A percentile compares a stretch with the other conserved stretches of the same genome.
These are phyloP conservation scores for Rhinogobius similis DNA, from an alignment of 2,113 vertebrate species.

Conservation along the genomic window DNA sequence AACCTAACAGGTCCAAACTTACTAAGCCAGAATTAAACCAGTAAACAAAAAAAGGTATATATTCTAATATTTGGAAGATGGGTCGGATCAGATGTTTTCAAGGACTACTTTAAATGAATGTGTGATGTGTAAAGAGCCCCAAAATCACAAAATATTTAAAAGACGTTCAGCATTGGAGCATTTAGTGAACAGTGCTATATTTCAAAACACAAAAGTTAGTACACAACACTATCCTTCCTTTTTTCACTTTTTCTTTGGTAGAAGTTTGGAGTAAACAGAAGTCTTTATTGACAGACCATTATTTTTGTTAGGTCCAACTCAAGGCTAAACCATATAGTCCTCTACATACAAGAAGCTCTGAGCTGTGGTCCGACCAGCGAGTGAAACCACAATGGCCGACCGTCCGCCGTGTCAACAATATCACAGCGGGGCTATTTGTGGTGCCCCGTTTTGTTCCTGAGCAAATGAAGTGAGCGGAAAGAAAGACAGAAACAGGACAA, in stretches of 20 bases:
- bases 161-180: too few species aligned
- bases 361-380: slow-evolving; percentile 25
- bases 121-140: too few species aligned
- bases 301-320: slow-evolving; percentile 58
- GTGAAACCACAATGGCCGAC: slow-evolving; percentile 31
- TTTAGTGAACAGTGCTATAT: too few species aligned
- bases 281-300: slow-evolving; percentile 51
- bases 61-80: too few species aligned
- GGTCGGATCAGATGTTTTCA: too few species aligned
- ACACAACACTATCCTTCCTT: too few species aligned
- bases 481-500: background rate
- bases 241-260: background rate
- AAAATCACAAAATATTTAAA: too few species aligned
- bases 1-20: too few species aligned
- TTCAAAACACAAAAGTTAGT: too few species aligned
- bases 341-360: slow-evolving; percentile 19
- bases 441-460: slow-evolving; percentile 55
- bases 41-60: too few species aligned
- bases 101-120: too few species aligned
- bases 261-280: slow-evolving; percentile 29
- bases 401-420: slow-evolving; percentile 51
- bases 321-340: slow-evolving; percentile 34
- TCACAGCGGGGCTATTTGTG: slow-evolving; percentile 50
- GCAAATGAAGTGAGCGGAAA: slow-evolving; percentile 45
- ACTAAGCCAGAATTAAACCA: too few species aligned